Evolutionary conservation across 2,888 invertebrate species (phyloP), one percentile per base, ranked within the genome.

Genomic region (Mechanitis messenoides): DNA sequence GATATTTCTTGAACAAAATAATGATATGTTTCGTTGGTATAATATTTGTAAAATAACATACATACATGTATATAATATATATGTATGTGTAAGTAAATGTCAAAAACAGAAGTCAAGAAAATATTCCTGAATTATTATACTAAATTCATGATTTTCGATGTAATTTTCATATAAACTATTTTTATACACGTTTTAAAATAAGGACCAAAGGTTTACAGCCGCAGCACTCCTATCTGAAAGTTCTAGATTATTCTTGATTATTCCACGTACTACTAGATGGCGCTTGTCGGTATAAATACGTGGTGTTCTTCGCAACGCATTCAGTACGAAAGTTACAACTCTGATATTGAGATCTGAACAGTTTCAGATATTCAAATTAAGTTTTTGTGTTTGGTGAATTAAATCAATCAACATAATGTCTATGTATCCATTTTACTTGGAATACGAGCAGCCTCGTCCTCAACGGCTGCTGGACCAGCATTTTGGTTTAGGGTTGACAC

Each of bases 401-500:
- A 12, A 9, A 33, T 12, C n/a, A 7, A 9, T 38, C 7, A 28
- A 7, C 33, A 76, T 78, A 73, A 91, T 91, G 91, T 83, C 90
- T 31, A 64, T 85, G 63, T 79, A 83, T 59, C 90, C 91, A 33
- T 82, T 86, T 61, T 76, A 80, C 67, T 46, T 79, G 57, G 81
- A 74, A 63, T 72, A 70, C 67, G 75, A 81, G 56, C 75, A 72
- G n/a, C 80, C 84, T 0, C 64, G 68, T n/a, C 68, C 64, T 11
- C 72, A 74, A 6, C 77, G 69, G 1, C 64, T 81, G 5, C 56
- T 64, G 2, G 81, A 83, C 65, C 84, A 83, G 59, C 81, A 83
- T 57, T 83, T 84, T 60, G 84, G 83, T n/a, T 68, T 83, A 46
- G 82, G 79, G 1, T 65, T 84, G 46, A 78, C 81, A 0, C 84